Conservation (phyloP, 2,797 vertebrate species). For the Lagocephalus sceleratus region DNA sequence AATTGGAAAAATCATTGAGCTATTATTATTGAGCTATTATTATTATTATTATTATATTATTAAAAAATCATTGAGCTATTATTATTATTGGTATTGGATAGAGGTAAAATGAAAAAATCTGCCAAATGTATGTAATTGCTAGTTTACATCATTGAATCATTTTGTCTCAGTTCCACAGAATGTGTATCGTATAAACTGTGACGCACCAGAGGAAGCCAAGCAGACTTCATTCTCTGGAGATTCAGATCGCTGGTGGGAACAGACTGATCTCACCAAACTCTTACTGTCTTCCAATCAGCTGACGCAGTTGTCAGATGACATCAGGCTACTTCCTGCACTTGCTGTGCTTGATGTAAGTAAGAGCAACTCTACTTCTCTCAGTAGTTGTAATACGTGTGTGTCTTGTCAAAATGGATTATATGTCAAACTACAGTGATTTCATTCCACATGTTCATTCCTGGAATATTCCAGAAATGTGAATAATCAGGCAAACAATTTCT, state of each 20-base stretch:
- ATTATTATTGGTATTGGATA: too few species aligned
- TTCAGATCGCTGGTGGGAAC: constrained; percentile 94
- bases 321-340: constrained; percentile 84
- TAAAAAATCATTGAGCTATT: too few species aligned
- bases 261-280: constrained; percentile 90
- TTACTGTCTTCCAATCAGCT: constrained; percentile 91
- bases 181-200: constrained; percentile 89
- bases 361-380: neutral
- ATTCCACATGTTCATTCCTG: too few species aligned
- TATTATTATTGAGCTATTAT: too few species aligned
- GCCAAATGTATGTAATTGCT: neutral
- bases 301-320: constrained; percentile 82
- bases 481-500: too few species aligned
- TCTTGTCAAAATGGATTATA: too few species aligned
- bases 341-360: constrained; percentile 86
- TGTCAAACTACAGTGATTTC: too few species aligned
- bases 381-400: too few species aligned
- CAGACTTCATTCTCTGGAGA: constrained; percentile 81
- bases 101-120: too few species aligned
- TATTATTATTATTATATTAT: too few species aligned
- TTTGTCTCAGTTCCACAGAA: constrained; percentile 80
- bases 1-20: too few species aligned
- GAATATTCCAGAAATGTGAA: too few species aligned
- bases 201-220: constrained; percentile 84
- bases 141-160: neutral